Evolutionary conservation across 2,113 vertebrate genomes (phyloP), one percentile per base, ranked within the genome.

Genomic region (Buteo buteo): DNA sequence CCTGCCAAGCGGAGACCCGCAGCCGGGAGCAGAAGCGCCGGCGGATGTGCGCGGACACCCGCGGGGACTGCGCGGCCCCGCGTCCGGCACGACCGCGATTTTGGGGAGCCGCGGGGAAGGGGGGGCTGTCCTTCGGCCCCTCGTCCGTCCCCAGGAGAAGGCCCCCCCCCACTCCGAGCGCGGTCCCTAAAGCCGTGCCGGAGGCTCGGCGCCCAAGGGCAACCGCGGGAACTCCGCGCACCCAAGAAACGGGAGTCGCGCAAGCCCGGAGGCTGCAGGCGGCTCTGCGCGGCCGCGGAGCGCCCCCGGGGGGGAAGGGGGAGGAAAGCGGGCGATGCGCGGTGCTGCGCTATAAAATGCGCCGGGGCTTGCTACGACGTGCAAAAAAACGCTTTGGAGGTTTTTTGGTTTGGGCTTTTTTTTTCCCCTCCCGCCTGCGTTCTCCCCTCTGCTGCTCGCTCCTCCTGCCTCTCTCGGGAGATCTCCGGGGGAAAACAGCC

Each of bases 261-360:
- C 83, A 44, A 65, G 19, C 62, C 42, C 13, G 15, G 72, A 38
- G 49, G 54, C 77, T 54, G 34, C 59, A 6, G 77, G 55, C 42
- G 22, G 34, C 67, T 94, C 76, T 88, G 64, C 90, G 95, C 87
- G 89, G 83, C 91, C 54, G 92, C 93, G 92, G 87, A 96, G 92
- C 54, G 76, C 89, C 76, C 78, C 64, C 38, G 47, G 82, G 73
- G 86, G 67, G 50, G 13, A 16, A n/a, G 69, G 82, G 81, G 20
- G 16, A 14, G 55, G 24, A 44, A 26, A 36, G 62, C 49, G 66
- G 25, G 16, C 21, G 13, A 5, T 77, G 76, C 38, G 64, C 58
- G 21, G 14, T 7, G 57, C 62, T 50, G 67, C 57, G 66, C 55
- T 44, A 6, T 12, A 28, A 88, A 78, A 71, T 2, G 32, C 42